Base-by-base conservation (phyloP, 1,140 invertebrate genomes). In the Brachionus manjavacas region DNA sequence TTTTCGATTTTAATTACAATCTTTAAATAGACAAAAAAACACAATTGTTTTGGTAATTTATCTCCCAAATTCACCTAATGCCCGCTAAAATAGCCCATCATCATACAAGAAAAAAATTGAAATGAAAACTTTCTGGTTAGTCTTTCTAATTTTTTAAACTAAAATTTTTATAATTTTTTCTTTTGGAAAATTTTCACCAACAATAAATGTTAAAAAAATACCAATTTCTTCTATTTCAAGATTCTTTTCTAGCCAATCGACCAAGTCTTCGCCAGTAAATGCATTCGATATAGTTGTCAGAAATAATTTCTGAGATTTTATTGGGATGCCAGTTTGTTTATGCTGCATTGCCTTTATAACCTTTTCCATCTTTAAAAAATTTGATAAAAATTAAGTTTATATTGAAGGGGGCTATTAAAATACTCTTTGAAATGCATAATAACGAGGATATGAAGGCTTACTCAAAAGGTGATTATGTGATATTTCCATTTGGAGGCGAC, bases 191-290 rank as follows among this genome's bases (percentile, higher is more conserved):
- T 35, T n/a, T 35, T 6, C 4, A 4, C 4, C 9, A 20, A 35
- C 2, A 72, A 72, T 41, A 72, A 16, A 41, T 43, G 1, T 52
- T 55, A 20, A 16, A n/a, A 55, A 11, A 31, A 11, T 80, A 81
- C 79, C 79, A 23, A 28, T 66, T 16, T 84, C 83, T 28, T 70
- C 46, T 20, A 84, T 46, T 31, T 14, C 64, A 0, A 84, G 31
- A 23, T 76, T 49, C 35, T 46, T 39, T 41, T 60, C 52, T 4
- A 84, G 4, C 83, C 83, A 84, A 41, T 52, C 66, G 1, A 70
- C 31, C 20, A 84, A 23, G 72, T 84, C 83, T 52, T 72, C 64
- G 16, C 83, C 83, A 16, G 83, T 84, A 70, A 84, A 84, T 7
- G 83, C 64, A 39, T 70, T 72, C 9, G 83, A 23, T 14, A 84